Evolutionary conservation across 2,888 invertebrate species (phyloP).

Genomic region (Machimus rusticus): DNA sequence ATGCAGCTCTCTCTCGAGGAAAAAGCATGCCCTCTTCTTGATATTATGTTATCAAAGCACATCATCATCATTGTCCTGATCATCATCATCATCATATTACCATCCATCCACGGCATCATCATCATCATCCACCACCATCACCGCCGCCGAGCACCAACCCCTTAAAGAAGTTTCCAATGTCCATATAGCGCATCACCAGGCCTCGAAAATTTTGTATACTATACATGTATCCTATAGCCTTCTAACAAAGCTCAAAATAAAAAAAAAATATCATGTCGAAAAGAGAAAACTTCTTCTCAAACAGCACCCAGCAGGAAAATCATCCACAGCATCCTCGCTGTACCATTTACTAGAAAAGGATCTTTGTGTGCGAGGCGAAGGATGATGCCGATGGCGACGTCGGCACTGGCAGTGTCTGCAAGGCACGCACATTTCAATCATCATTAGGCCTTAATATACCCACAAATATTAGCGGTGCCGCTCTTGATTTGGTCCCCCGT

Average conservation of each 20-base stretch:
- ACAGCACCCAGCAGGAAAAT: neutral
- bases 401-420: constrained; percentile 44
- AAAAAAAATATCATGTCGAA: neutral
- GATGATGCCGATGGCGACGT: constrained; percentile 38
- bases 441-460: constrained; percentile 64
- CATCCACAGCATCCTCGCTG: neutral
- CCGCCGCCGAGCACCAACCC: neutral
- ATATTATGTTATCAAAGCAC: constrained; percentile 47
- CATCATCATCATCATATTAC: constrained; percentile 42
- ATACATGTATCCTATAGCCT: neutral
- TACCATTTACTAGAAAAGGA: neutral
- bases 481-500: constrained; percentile 38
- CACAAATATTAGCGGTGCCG: constrained; percentile 55
- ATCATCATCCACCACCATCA: neutral
- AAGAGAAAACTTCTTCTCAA: constrained; percentile 24
- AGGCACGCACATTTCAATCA: constrained; percentile 62
- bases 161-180: constrained; percentile 20
- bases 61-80: constrained; percentile 45
- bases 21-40: constrained; percentile 11
- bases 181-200: neutral
- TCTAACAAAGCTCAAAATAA: neutral
- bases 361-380: neutral
- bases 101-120: constrained; percentile 4
- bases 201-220: neutral
- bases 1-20: neutral